Evolutionary conservation across 2,797 vertebrate species (phyloP), one percentile per base, ranked within the genome.

Genomic region (Sphenodon punctatus): DNA sequence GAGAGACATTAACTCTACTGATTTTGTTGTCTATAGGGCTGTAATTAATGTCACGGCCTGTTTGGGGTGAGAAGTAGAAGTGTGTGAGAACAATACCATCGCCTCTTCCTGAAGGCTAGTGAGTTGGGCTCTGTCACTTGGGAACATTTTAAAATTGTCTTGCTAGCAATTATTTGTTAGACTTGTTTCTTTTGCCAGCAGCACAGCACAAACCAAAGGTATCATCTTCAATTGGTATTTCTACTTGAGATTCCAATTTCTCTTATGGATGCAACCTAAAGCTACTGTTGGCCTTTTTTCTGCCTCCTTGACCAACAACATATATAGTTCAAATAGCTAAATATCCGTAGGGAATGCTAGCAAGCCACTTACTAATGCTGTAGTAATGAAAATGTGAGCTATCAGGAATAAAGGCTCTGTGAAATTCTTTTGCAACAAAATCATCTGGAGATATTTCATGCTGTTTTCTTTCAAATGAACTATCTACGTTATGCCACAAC

Each of bases 401-500:
- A 45, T 48, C 61, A 43, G 59, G 45, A 51, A 10, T 13, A 67
- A 60, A 45, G 65, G 7, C 3, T 3, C 5, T 11, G 53, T 41
- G 20, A 27, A 60, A 70, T 10, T 3, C 5, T 32, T 65, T 68
- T 72, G 2, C 46, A 49, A 23, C n/a, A 65, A 48, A 46, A 55
- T 70, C 43, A 32, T 74, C 46, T 64, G 22, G 10, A 63, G 4
- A 2, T 63, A 3, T 42, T 60, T 65, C 23, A n/a, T n/a, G n/a
- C n/a, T n/a, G n/a, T n/a, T 25, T 39, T 67, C 67, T 45, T 48
- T 30, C 9, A 32, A 56, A 15, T 0, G 0, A 51, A 10, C 16
- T 4, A 34, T 73, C 32, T 74, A 36, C 0, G 0, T 45, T 61
- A 39, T 89, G 92, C 82, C 89, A 90, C 30, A 87, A 74, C 59